Conservation (phyloP, 2,888 invertebrate genomes). For the Cerastis rubricosa region DNA sequence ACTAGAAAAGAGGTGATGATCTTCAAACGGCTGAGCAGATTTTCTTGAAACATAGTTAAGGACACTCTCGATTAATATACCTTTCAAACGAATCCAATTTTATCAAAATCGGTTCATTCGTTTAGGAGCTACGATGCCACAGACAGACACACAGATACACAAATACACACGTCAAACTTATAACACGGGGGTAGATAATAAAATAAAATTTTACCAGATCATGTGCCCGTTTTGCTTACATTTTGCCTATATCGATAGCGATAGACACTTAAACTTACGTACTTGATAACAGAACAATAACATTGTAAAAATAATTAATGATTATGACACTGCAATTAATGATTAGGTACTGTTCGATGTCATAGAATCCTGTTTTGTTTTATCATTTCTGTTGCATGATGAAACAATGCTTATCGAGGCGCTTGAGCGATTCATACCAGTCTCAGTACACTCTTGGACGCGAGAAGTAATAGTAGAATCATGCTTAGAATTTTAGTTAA, state of each 20-base stretch:
- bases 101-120: too few species aligned
- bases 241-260: neutral
- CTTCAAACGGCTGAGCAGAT: too few species aligned
- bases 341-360: conserved; percentile 54
- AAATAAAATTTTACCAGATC: too few species aligned
- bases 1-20: too few species aligned
- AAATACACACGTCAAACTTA: too few species aligned
- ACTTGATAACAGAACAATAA: conserved; percentile 1
- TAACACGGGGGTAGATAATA: too few species aligned
- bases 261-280: neutral
- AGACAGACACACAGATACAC: too few species aligned
- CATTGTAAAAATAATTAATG: conserved; percentile 1
- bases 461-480: conserved; percentile 22
- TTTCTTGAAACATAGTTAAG: too few species aligned
- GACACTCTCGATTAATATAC: too few species aligned
- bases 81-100: too few species aligned
- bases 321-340: neutral
- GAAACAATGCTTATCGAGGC: conserved; percentile 58
- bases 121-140: too few species aligned
- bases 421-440: conserved; percentile 46
- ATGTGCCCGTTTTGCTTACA: too few species aligned
- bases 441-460: conserved; percentile 29
- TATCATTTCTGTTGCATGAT: conserved; percentile 57
- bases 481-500: conserved; percentile 11
- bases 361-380: conserved; percentile 39